A percentile compares a stretch with the other conserved stretches of the same genome.
Conservation (phyloP, 2,888 invertebrate genomes). For the Subacronicta megacephala region DNA sequence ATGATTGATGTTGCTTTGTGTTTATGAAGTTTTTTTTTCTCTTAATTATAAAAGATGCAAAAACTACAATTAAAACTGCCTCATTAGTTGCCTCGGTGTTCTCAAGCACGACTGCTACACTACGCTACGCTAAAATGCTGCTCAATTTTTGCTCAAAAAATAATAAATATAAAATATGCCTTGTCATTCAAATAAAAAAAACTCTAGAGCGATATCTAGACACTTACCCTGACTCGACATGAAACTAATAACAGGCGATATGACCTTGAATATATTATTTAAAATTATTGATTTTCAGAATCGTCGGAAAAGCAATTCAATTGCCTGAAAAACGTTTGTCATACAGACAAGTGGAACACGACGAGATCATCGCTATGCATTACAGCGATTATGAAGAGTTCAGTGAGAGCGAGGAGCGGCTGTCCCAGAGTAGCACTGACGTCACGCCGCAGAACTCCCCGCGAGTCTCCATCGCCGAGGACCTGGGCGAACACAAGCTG, state of each 20-base stretch:
- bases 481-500: constrained; percentile 69
- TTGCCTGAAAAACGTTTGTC: constrained; percentile 74
- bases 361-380: constrained; percentile 83
- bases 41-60: no score
- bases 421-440: constrained; percentile 83
- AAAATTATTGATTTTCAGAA: constrained; percentile 70
- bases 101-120: no score
- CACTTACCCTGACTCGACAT: constrained; percentile 18
- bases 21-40: no score
- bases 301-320: constrained; percentile 78
- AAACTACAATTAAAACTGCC: no score
- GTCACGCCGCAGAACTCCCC: constrained; percentile 86
- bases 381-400: constrained; percentile 83
- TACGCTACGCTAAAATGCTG: no score
- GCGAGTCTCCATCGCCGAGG: constrained; percentile 69
- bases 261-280: constrained; percentile 50
- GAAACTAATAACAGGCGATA: constrained; percentile 18
- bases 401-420: constrained; percentile 82
- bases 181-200: constrained; percentile 34
- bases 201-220: constrained; percentile 23
- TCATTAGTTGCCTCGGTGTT: no score
- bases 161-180: not conserved
- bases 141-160: no score
- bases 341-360: constrained; percentile 79
- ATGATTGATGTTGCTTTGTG: not conserved